phyloP scores from a whole-genome alignment of 1,140 invertebrate genomes.

The Paraescarpia echinospica region DNA sequence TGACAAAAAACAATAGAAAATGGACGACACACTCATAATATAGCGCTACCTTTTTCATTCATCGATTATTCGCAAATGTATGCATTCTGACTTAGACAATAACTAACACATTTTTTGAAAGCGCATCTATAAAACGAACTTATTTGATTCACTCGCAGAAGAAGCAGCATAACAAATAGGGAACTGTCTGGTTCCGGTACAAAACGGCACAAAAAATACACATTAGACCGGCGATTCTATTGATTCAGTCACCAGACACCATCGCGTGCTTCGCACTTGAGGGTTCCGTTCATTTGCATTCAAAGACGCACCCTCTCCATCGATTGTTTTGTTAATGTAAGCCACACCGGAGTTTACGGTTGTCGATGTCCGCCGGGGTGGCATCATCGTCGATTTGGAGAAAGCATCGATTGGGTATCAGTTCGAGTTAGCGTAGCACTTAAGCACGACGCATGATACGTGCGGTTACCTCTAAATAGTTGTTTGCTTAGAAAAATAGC shows the following conservation, averaged over 20 bases:
- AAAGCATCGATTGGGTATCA: not conserved
- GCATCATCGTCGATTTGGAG: not conserved
- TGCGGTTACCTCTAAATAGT: not conserved
- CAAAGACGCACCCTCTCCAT: not conserved
- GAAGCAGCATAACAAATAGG: too few relatives aligned
- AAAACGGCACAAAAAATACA: not conserved
- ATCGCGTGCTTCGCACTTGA: not conserved
- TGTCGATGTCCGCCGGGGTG: not conserved
- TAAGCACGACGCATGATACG: not conserved
- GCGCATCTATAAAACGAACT: too few relatives aligned
- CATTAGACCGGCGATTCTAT: not conserved
- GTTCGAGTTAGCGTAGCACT: not conserved
- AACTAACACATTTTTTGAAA: too few relatives aligned
- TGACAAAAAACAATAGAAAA: not conserved
- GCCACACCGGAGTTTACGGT: not conserved
- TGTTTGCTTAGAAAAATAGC: too few relatives aligned
- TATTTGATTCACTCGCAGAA: too few relatives aligned
- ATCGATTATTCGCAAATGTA: not conserved
- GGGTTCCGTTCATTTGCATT: not conserved
- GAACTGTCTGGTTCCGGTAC: not conserved
- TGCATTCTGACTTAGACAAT: too few relatives aligned
- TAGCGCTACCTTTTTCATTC: not conserved
- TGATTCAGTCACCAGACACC: not conserved
- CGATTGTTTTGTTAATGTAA: not conserved
- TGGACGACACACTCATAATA: not conserved